A percentile compares a stretch with the other conserved stretches of the same genome.
Conservation (phyloP, 2,888 invertebrate genomes). For the Ormyrus rosae region DNA sequence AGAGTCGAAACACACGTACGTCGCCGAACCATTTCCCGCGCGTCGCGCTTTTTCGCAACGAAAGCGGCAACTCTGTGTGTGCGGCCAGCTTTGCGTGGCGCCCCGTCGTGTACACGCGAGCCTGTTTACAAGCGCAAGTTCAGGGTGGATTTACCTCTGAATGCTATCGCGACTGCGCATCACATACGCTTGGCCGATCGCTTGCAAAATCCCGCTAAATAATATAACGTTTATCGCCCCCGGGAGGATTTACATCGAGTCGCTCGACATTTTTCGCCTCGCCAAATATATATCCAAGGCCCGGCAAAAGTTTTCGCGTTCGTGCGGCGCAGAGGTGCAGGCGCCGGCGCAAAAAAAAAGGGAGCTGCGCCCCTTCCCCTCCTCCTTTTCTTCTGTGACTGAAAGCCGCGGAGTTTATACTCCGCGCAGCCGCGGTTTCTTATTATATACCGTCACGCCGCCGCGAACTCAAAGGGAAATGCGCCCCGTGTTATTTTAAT, state of each 20-base stretch:
- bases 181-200: constrained; percentile 23
- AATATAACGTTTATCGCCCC: constrained; percentile 41
- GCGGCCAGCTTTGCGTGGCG: neutral
- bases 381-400: neutral
- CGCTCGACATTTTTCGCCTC: neutral
- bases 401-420: constrained; percentile 20
- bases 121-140: too few relatives aligned
- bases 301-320: constrained; percentile 20
- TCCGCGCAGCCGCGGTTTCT: constrained; percentile 3
- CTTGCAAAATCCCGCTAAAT: constrained; percentile 46
- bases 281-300: neutral
- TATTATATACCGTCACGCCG: constrained; percentile 4
- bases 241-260: constrained; percentile 8
- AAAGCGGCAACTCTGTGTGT: too few relatives aligned
- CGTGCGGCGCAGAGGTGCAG: neutral
- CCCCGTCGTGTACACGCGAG: too few relatives aligned
- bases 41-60: too few relatives aligned
- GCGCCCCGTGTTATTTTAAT: neutral
- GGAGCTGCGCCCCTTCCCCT: neutral
- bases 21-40: too few relatives aligned
- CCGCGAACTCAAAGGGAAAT: neutral
- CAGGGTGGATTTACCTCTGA: too few relatives aligned
- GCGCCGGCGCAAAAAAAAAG: neutral
- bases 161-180: neutral
- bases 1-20: neutral